Percentiles rank a stretch among this genome's conserved stretches.
These are phyloP conservation scores for Chlorodrepanis virens DNA, from an alignment of 2,113 vertebrate genomes.

Conservation along the genomic window DNA sequence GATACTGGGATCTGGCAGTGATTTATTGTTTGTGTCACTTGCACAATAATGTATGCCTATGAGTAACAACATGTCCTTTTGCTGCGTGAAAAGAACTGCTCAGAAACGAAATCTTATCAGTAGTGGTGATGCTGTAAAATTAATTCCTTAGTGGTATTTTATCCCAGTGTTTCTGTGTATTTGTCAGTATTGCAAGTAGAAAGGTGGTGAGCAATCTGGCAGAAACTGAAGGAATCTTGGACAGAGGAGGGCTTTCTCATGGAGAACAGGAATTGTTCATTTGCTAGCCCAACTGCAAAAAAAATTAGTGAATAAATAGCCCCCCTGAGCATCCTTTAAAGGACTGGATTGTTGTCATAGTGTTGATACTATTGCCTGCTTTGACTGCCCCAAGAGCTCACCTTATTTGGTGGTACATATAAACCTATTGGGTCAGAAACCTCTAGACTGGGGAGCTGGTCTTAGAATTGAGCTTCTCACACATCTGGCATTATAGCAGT, in stretches of 20 bases:
- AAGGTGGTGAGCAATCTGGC: background rate
- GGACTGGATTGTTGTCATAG: background rate
- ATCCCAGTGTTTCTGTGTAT: background rate
- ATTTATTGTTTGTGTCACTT: slow-evolving; percentile 8
- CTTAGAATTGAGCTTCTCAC: background rate
- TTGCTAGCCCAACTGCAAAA: background rate
- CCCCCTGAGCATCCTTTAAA: background rate
- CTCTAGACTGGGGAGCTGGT: background rate
- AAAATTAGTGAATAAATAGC: background rate
- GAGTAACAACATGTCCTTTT: slow-evolving; percentile 15
- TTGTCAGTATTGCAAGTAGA: background rate
- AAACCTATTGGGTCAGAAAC: background rate
- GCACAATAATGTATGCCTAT: background rate
- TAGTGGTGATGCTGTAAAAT: background rate
- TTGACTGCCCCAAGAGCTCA: background rate
- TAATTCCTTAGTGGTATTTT: background rate
- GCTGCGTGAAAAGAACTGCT: background rate
- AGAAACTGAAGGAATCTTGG: background rate
- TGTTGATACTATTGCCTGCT: background rate
- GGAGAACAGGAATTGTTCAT: background rate
- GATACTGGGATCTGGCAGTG: background rate
- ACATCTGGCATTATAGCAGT: background rate
- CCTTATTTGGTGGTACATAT: background rate
- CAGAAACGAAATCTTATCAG: background rate
- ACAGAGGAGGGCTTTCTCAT: background rate